Percentiles rank a stretch among this genome's conserved stretches.
Evolutionary conservation across 1,140 invertebrate genomes (phyloP).

Genomic region (Drosophila serrata): DNA sequence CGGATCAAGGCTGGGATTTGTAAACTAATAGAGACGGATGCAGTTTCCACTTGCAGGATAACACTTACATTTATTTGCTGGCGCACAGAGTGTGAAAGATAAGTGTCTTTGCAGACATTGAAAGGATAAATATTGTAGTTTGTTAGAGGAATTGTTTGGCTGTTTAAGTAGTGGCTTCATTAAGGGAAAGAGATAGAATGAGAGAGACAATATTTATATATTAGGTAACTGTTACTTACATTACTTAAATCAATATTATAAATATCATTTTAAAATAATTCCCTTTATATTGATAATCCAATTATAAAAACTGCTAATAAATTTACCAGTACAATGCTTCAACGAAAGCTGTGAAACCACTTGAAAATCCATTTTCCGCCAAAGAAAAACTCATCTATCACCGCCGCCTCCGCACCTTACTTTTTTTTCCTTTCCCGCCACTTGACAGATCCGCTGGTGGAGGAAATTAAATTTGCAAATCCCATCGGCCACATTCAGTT

Average conservation of each 20-base stretch:
- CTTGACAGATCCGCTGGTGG: constrained; percentile 40
- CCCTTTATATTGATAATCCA: not conserved
- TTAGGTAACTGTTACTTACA: not conserved
- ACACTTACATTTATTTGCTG: constrained; percentile 55
- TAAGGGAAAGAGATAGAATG: not conserved
- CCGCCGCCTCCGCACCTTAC: not conserved
- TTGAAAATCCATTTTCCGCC: constrained; percentile 25
- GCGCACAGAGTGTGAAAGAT: constrained; percentile 19
- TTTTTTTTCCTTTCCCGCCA: constrained; percentile 20
- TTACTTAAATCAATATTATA: not conserved
- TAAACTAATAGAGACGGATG: constrained; percentile 37
- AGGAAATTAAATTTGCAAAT: constrained; percentile 72
- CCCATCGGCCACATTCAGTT: constrained; percentile 34
- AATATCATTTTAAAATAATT: not conserved
- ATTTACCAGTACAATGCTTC: constrained; percentile 2
- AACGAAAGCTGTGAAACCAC: constrained; percentile 6
- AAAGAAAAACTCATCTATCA: constrained; percentile 37
- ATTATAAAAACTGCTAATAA: not conserved
- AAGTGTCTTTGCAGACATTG: constrained; percentile 9
- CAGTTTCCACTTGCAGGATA: constrained; percentile 22
- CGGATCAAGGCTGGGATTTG: constrained; percentile 28
- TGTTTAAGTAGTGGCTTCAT: not conserved
- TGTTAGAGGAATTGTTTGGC: too few species aligned
- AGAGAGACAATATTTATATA: not conserved
- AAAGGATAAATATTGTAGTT: constrained; percentile 7